Percentiles rank a stretch among this genome's conserved stretches.
These are phyloP conservation scores for Polydesmus complanatus DNA, from an alignment of 2,888 invertebrate genomes.

Conservation along the genomic window DNA sequence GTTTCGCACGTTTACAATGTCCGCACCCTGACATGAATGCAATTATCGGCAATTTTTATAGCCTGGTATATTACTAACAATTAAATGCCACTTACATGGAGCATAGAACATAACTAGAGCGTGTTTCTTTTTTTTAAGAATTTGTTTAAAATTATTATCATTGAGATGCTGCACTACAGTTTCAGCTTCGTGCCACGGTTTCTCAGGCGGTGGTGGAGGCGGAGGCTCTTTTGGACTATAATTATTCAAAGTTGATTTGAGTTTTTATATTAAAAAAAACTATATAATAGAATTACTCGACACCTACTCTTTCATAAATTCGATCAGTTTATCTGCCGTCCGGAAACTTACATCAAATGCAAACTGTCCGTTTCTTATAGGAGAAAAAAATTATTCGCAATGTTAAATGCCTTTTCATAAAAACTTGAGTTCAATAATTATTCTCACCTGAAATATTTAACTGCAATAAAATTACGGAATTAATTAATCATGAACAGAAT, in stretches of 20 bases:
- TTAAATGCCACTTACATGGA: constrained; percentile 55
- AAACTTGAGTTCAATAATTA: constrained; percentile 2
- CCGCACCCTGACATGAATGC: constrained; percentile 57
- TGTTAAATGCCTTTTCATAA: not conserved
- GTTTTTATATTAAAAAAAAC: not conserved
- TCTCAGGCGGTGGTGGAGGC: constrained; percentile 66
- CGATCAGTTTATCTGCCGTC: constrained; percentile 59
- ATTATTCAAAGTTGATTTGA: constrained; percentile 7
- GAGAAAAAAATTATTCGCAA: not conserved
- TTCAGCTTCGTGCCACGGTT: constrained; percentile 59
- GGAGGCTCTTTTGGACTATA: constrained; percentile 51
- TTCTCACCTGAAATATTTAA: constrained; percentile 28
- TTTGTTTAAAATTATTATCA: constrained; percentile 53
- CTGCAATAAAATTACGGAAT: constrained; percentile 10
- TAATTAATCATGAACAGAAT: too few relatives aligned
- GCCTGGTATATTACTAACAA: not conserved
- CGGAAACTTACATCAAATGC: constrained; percentile 65
- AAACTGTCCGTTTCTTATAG: constrained; percentile 47
- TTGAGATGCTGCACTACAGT: constrained; percentile 62
- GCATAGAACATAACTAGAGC: constrained; percentile 83
- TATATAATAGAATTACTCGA: constrained; percentile 22
- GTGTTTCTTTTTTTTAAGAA: constrained; percentile 72
- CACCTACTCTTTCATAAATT: constrained; percentile 66
- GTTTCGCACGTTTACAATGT: constrained; percentile 75
- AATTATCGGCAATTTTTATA: not conserved